Evolutionary conservation across 2,113 vertebrate genomes (phyloP).

Genomic region (Lepus europaeus): DNA sequence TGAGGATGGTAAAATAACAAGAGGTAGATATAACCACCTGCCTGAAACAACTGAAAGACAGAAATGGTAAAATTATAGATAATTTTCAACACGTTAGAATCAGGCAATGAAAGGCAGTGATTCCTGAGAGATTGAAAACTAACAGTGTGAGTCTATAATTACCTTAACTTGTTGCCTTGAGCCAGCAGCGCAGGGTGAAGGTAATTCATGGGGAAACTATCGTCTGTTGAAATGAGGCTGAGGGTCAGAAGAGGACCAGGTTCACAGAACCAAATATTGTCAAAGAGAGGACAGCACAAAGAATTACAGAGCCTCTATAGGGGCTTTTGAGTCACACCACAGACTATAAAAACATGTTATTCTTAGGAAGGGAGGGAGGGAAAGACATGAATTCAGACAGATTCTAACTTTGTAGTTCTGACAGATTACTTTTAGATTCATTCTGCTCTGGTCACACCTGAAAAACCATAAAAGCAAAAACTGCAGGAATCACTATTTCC

Average conservation of each 20-base stretch:
- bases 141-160: too few species aligned
- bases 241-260: background rate
- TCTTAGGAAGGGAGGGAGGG: background rate
- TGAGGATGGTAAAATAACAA: too few species aligned
- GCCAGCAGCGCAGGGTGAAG: too few species aligned
- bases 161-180: too few species aligned
- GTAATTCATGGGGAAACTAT: too few species aligned
- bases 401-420: background rate
- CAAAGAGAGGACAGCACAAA: background rate
- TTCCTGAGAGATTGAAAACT: too few species aligned
- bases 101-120: too few species aligned
- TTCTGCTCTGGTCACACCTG: background rate
- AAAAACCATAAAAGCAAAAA: background rate
- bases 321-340: background rate
- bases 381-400: background rate
- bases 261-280: background rate
- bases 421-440: background rate
- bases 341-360: background rate
- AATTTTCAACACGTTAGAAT: too few species aligned
- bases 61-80: too few species aligned
- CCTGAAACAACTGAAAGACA: too few species aligned
- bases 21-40: too few species aligned
- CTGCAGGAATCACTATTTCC: background rate
- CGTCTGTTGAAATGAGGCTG: too few species aligned
- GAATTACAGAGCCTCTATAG: background rate